Base-by-base conservation (phyloP, 2,113 vertebrate genomes). In the Chloropsis cyanopogon region DNA sequence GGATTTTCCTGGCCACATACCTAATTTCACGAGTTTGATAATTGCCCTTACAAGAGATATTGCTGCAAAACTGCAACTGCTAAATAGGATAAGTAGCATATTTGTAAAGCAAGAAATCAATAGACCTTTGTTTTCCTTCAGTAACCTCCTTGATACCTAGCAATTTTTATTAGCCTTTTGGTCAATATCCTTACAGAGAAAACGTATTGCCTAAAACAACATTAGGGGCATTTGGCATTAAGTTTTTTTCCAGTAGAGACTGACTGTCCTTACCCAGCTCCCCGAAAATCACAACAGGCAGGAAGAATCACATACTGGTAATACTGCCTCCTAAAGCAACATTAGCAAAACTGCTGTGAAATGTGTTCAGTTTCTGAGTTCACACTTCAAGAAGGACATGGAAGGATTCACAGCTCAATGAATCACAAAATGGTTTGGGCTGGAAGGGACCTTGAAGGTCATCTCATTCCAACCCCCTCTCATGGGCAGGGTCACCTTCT, bases 51-150 rank as follows among this genome's bases (percentile, higher is more conserved):
- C 49, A 81, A 86, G 56, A 95, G 82, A 83, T 66, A 80, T 5
- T 6, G 9, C 59, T 54, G 66, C 42, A 93, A 88, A 96, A 52
- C 29, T 44, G 78, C 26, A 46, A 42, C 49, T 84, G 84, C 92
- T 94, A 94, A 94, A 54, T 7, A 89, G 93, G 70, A 93, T 90
- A 84, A 92, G 66, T 28, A 63, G 64, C 63, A 59, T 89, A 65
- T 71, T 88, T 92, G 42, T 81, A 88, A 86, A 94, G 71, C 31
- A 77, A 93, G 72, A 92, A 94, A 96, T 96, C 95, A 78, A 94
- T 92, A 71, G 72, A 63, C 70, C 82, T 91, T 81, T 47, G 56
- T 91, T 95, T 91, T 79, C 75, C 56, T 71, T 70, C 83, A 56
- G 88, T 80, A 60, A 79, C 52, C 88, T 91, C 54, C 93, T 73